Base-by-base conservation (phyloP, 2,113 vertebrate genomes). In the Cynocephalus volans region DNA sequence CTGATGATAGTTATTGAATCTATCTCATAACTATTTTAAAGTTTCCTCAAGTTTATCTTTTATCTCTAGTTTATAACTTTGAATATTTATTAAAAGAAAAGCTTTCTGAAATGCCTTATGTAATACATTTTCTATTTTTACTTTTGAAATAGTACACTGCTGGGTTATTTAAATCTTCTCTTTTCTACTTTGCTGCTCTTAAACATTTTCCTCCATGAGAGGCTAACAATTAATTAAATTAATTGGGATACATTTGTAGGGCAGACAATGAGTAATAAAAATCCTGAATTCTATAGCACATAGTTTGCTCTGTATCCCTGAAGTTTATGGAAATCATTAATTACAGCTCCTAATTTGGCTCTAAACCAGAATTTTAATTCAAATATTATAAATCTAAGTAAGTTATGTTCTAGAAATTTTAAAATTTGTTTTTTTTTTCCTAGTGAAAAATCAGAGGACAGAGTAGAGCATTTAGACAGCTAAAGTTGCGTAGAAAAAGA, bases 241-340 rank as follows among this genome's bases (percentile, higher is more conserved):
- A 95, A 92, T 77, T 95, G 17, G 31, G 73, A 73, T 45, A 75
- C 62, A 95, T 92, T 41, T 95, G 17, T 52, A 62, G 14, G 69
- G 13, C 12, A 33, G 31, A 97, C 60, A 94, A 28, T 85, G 73
- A 79, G 2, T 73, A 90, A 86, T 88, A 45, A 56, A 81, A 92
- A 56, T 94, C 12, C 21, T 77, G 48, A 77, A 88, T 67, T 93
- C n/a, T 60, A 31, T 33, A 89, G 54, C 73, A 89, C 62, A 88
- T 89, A 86, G 86, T 96, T 82, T 84, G 72, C 60, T 70, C 41
- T 82, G 2, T 81, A 33, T 83, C n/a, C 21, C 70, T 79, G n/a
- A 96, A 76, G 23, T 94, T 96, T 80, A 87, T 26, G 24, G 87
- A 97, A 95, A 67, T 75, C 48, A 54, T 95, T 88, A 93, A 88